Evolutionary conservation across 2,888 invertebrate species (phyloP).

Genomic region (Aleiodes testaceus): DNA sequence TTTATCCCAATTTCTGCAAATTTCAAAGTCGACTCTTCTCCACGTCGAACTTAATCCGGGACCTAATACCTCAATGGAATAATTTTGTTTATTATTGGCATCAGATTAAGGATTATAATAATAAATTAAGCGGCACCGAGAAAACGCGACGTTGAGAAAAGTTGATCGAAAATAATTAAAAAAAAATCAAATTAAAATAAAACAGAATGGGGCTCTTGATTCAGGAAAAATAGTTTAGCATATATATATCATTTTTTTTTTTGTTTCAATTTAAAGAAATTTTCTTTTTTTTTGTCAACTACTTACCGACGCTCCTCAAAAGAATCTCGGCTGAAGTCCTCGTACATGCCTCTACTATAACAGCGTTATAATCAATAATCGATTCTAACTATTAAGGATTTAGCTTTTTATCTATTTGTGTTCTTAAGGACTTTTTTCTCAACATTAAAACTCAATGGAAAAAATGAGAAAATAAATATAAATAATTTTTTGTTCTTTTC

Average conservation of each 20-base stretch:
- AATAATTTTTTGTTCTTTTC: neutral
- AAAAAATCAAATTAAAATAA: conserved; percentile 34
- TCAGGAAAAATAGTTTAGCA: conserved; percentile 35
- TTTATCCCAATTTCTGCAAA: neutral
- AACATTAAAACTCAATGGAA: too few species aligned
- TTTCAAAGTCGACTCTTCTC: conserved; percentile 50
- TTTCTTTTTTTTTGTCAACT: conserved; percentile 44
- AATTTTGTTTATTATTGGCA: conserved; percentile 11
- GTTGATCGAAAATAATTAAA: conserved; percentile 45
- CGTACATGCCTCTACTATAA: conserved; percentile 81
- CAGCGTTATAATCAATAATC: conserved; percentile 69
- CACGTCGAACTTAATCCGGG: conserved; percentile 52
- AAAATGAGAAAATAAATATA: too few species aligned
- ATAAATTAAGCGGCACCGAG: conserved; percentile 50
- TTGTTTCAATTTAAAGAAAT: neutral
- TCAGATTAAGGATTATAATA: neutral
- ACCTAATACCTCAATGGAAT: conserved; percentile 31
- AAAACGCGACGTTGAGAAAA: conserved; percentile 56
- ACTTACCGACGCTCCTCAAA: conserved; percentile 89
- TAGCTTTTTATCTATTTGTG: neutral
- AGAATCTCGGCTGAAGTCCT: conserved; percentile 91
- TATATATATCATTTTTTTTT: conserved; percentile 4
- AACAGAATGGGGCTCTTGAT: conserved; percentile 41
- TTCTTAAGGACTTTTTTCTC: too few species aligned
- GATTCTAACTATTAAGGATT: conserved; percentile 55